phyloP scores from a whole-genome alignment of 2,113 vertebrate genomes.

The Mus pahari region DNA sequence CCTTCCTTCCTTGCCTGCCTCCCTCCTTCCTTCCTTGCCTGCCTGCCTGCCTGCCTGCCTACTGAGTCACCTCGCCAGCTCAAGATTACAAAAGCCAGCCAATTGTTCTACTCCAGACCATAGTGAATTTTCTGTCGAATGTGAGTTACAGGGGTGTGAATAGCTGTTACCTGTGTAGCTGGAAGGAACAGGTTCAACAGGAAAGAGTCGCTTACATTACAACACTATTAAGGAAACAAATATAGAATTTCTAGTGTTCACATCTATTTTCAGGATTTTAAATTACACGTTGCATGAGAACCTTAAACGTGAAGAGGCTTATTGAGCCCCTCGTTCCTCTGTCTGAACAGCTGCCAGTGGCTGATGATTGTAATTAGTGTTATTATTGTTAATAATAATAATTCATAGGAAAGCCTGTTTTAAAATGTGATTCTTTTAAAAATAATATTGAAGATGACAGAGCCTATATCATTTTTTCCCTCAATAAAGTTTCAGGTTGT shows the following conservation, averaged over 20 bases:
- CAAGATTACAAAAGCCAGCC: slow-evolving; percentile 81
- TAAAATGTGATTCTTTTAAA: slow-evolving; percentile 83
- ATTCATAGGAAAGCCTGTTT: slow-evolving; percentile 84
- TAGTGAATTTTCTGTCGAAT: slow-evolving; percentile 75
- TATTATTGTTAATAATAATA: slow-evolving; percentile 80
- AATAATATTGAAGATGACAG: slow-evolving; percentile 80
- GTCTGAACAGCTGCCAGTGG: slow-evolving; percentile 70
- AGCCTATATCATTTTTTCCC: slow-evolving; percentile 81
- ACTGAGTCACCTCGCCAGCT: neutral
- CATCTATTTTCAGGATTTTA: slow-evolving; percentile 83
- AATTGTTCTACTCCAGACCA: slow-evolving; percentile 76
- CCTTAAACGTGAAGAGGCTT: slow-evolving; percentile 73
- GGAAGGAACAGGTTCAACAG: slow-evolving; percentile 81
- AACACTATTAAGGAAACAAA: slow-evolving; percentile 83
- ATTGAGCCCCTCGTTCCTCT: slow-evolving; percentile 77
- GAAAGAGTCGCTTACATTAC: slow-evolving; percentile 81
- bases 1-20: neutral
- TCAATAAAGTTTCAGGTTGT: slow-evolving; percentile 81
- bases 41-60: neutral
- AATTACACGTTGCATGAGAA: slow-evolving; percentile 82
- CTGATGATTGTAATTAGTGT: slow-evolving; percentile 80
- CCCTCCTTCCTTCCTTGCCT: no score
- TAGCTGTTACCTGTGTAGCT: slow-evolving; percentile 84
- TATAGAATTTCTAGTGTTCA: slow-evolving; percentile 85
- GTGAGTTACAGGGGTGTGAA: slow-evolving; percentile 82